A percentile compares a stretch with the other conserved stretches of the same genome.
These are phyloP conservation scores for Wasmannia auropunctata DNA, from an alignment of 1,140 invertebrate species.

Conservation along the genomic window DNA sequence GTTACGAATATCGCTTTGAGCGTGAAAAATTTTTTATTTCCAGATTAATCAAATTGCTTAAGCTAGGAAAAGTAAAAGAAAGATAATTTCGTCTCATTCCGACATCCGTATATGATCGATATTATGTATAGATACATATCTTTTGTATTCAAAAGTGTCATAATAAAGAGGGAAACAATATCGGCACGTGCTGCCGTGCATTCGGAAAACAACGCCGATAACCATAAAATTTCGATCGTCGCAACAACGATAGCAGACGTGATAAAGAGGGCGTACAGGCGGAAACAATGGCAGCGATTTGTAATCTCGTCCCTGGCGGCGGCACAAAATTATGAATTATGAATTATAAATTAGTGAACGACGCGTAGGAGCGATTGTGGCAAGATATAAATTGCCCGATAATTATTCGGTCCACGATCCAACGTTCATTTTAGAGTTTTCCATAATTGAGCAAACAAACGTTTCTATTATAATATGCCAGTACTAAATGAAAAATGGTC, in stretches of 20 bases:
- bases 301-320: constrained; percentile 53
- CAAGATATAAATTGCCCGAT: constrained; percentile 74
- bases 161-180: constrained; percentile 39
- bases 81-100: neutral
- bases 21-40: neutral
- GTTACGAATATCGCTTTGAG: neutral
- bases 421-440: constrained; percentile 46
- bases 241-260: constrained; percentile 27
- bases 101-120: neutral
- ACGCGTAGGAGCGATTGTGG: constrained; percentile 35
- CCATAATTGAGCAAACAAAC: constrained; percentile 1
- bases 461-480: neutral
- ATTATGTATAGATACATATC: neutral
- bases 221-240: constrained; percentile 55
- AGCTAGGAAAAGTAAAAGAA: neutral
- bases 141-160: neutral
- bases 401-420: constrained; percentile 65
- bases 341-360: constrained; percentile 74
- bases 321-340: constrained; percentile 73
- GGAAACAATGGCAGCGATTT: constrained; percentile 57
- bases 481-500: neutral
- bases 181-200: neutral
- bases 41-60: neutral
- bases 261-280: constrained; percentile 50
- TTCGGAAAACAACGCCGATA: constrained; percentile 34